Evolutionary conservation across 2,888 invertebrate genomes (phyloP).

Genomic region (Urechis unicinctus): DNA sequence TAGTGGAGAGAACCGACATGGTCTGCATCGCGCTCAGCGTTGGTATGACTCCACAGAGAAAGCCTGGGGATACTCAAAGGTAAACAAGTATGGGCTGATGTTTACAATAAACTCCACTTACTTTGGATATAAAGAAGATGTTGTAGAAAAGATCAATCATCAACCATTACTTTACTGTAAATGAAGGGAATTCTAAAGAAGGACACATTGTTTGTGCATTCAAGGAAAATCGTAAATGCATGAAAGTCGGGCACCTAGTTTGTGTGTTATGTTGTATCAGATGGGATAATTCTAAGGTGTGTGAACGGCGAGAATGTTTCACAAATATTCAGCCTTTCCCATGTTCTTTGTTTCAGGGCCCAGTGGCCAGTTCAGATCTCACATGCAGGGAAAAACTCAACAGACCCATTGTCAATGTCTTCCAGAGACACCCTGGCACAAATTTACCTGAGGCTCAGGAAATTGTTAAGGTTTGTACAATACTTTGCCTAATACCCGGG

Average conservation of each 20-base stretch:
- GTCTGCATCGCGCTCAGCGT: conserved; percentile 41
- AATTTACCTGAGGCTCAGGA: conserved; percentile 49
- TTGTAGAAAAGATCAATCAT: too few species aligned
- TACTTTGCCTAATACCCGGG: too few species aligned
- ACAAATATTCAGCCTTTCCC: too few species aligned
- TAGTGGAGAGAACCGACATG: conserved; percentile 44
- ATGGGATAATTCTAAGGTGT: too few species aligned
- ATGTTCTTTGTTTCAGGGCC: conserved; percentile 47
- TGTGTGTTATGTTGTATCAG: too few species aligned
- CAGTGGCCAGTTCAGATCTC: conserved; percentile 37
- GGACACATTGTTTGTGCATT: too few species aligned
- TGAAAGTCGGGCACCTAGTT: too few species aligned
- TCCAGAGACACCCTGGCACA: conserved; percentile 49
- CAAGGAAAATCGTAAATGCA: too few species aligned
- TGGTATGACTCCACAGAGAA: conserved; percentile 48
- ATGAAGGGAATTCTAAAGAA: too few species aligned
- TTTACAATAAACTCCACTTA: too few species aligned
- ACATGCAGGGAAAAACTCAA: conserved; percentile 42
- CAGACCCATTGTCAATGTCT: conserved; percentile 44
- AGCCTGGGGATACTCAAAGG: conserved; percentile 42
- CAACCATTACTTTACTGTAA: too few species aligned
- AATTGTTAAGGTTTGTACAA: conserved; percentile 36
- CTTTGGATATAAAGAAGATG: conserved; percentile 1
- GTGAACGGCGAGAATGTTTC: too few species aligned
- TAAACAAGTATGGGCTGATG: conserved; percentile 23